phyloP scores from a whole-genome alignment of 2,113 vertebrate genomes.

The Trichomycterus rosablanca region DNA sequence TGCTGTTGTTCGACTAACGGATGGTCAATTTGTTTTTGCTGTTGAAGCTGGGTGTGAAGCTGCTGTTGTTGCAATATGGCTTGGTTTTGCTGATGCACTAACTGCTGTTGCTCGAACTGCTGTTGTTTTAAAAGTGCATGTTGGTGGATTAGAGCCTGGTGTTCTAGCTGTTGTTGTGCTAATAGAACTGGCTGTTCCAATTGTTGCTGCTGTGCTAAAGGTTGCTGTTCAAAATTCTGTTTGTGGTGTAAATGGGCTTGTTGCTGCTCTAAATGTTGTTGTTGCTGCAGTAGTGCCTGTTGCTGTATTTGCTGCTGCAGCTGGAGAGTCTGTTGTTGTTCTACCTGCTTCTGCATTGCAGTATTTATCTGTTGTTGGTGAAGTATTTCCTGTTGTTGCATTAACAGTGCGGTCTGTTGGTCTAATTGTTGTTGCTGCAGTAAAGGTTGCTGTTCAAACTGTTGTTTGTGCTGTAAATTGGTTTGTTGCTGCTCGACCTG shows the following conservation, averaged over 20 bases:
- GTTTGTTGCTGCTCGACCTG: conserved; percentile 47
- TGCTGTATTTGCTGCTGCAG: conserved; percentile 13
- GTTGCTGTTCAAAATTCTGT: no score
- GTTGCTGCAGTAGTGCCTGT: conserved; percentile 51
- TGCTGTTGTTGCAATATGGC: conserved; percentile 52
- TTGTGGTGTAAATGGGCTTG: no score
- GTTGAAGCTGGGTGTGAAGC: conserved; percentile 47
- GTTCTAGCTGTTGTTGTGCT: no score
- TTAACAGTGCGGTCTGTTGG: conserved; percentile 41
- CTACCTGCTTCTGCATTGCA: conserved; percentile 53
- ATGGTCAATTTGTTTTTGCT: conserved; percentile 47
- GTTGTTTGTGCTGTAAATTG: conserved; percentile 51
- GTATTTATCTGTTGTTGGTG: conserved; percentile 35
- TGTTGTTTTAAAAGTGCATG: no score
- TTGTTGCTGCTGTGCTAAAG: no score
- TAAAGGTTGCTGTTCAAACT: conserved; percentile 37
- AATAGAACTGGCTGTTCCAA: no score
- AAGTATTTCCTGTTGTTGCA: conserved; percentile 23
- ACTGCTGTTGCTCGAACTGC: conserved; percentile 54
- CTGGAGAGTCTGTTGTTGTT: conserved; percentile 53
- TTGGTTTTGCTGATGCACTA: conserved; percentile 10
- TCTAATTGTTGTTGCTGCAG: conserved; percentile 51
- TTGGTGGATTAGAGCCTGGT: no score
- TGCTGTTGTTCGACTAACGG: conserved; percentile 43
- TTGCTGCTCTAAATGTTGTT: no score